Evolutionary conservation across 2,113 vertebrate genomes (phyloP).

Genomic region (Cygnus atratus): DNA sequence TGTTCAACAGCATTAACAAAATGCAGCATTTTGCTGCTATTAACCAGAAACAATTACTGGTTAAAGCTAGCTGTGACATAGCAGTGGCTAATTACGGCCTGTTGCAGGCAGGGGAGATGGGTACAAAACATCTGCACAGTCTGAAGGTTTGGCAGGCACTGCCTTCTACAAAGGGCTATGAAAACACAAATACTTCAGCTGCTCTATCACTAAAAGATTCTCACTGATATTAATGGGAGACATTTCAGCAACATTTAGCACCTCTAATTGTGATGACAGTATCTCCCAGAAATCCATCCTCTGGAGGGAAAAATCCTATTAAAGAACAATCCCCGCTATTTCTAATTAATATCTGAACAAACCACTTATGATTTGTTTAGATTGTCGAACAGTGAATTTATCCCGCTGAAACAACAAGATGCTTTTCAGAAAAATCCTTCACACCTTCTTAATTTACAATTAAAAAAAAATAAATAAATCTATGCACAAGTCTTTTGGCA

Average conservation of each 20-base stretch:
- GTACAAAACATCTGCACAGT: background rate
- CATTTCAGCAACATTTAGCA: background rate
- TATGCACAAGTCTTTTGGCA: background rate
- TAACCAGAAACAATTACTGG: background rate
- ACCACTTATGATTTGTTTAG: background rate
- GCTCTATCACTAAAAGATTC: background rate
- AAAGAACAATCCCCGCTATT: background rate
- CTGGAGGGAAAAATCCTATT: background rate
- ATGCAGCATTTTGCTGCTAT: background rate
- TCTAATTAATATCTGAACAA: background rate
- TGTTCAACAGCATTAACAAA: background rate
- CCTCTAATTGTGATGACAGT: background rate
- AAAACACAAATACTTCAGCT: background rate
- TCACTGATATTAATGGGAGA: background rate
- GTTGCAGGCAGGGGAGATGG: background rate
- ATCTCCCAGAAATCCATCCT: background rate
- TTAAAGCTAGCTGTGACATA: background rate
- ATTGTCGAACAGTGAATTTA: background rate
- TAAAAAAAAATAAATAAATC: background rate
- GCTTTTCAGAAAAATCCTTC: background rate
- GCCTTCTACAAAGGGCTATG: background rate
- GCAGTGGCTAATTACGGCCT: background rate
- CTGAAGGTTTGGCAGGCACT: background rate
- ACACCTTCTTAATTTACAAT: background rate
- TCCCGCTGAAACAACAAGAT: background rate